Evolutionary conservation across 1,140 invertebrate species (phyloP).

Genomic region (Cecropterus lyciades): DNA sequence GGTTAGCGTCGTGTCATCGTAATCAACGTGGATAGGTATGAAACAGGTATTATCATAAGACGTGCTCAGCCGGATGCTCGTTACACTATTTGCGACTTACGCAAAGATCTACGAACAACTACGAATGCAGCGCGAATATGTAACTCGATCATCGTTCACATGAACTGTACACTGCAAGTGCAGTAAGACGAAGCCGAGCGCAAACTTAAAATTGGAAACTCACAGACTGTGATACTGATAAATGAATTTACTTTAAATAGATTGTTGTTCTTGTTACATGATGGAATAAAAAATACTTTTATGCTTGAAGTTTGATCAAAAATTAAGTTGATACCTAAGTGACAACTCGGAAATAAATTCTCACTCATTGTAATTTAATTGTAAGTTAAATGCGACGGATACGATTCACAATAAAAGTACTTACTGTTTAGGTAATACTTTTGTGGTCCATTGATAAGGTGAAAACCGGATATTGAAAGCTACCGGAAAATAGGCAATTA

Average conservation of each 20-base stretch:
- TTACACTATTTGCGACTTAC: conserved; percentile 46
- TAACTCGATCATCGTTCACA: conserved; percentile 2
- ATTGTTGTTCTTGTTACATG: conserved; percentile 23
- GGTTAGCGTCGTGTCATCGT: conserved; percentile 30
- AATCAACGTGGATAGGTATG: conserved; percentile 31
- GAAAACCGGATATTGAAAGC: conserved; percentile 8
- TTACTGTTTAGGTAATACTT: neutral
- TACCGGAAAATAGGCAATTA: conserved; percentile 17
- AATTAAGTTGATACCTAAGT: neutral
- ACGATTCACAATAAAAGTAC: neutral
- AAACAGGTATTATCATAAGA: conserved; percentile 41
- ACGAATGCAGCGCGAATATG: conserved; percentile 14
- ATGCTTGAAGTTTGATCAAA: neutral
- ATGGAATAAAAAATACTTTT: conserved; percentile 9
- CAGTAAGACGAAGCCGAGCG: conserved; percentile 4
- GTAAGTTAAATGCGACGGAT: neutral
- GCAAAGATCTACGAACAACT: conserved; percentile 26
- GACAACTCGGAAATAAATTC: neutral
- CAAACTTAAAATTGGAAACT: conserved; percentile 26
- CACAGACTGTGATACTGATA: conserved; percentile 20
- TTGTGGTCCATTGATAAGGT: neutral
- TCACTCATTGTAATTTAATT: neutral
- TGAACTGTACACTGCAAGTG: conserved; percentile 6
- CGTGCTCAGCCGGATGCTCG: conserved; percentile 47
- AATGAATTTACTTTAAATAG: conserved; percentile 20